These are phyloP conservation scores for Graptemys geographica DNA, from an alignment of 2,797 vertebrate genomes.

Conservation along the genomic window DNA sequence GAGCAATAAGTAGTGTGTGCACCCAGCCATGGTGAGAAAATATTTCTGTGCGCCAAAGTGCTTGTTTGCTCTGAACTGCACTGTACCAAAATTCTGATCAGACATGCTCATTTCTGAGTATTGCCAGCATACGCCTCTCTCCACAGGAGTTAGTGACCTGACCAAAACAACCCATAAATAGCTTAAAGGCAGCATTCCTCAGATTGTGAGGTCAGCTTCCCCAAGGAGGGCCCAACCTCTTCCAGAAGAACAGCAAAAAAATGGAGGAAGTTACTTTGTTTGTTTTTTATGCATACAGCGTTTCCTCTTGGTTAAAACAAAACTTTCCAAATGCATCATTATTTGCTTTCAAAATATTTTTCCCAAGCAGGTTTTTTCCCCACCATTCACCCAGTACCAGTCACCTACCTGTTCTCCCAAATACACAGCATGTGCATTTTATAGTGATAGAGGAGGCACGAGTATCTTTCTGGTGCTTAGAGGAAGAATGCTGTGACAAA, in stretches of 20 bases:
- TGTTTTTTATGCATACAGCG: not conserved
- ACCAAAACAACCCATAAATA: not conserved
- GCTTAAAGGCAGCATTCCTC: slow-evolving; percentile 15
- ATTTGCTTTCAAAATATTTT: not conserved
- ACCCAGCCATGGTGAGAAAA: slow-evolving; percentile 38
- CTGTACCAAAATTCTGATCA: slow-evolving; percentile 20
- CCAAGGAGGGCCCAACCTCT: not conserved
- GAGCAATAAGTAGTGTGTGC: slow-evolving; percentile 18
- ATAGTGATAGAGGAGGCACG: not conserved
- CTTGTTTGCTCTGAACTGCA: not conserved
- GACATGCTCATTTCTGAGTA: slow-evolving; percentile 39
- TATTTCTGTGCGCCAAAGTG: slow-evolving; percentile 27
- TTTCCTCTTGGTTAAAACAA: not conserved
- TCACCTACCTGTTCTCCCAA: not conserved
- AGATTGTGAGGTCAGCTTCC: not conserved
- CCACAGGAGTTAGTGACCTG: not conserved
- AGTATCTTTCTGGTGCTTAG: not conserved
- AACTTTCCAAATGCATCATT: not conserved
- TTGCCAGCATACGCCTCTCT: not conserved
- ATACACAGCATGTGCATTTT: rapidly evolving
- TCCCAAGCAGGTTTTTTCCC: not conserved
- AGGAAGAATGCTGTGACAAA: not conserved
- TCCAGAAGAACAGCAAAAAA: not conserved
- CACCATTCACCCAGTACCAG: not conserved
- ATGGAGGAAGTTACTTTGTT: not conserved